Base-by-base conservation (phyloP, 2,797 vertebrate genomes). In the Ctenochaetus hawaiiensis region DNA sequence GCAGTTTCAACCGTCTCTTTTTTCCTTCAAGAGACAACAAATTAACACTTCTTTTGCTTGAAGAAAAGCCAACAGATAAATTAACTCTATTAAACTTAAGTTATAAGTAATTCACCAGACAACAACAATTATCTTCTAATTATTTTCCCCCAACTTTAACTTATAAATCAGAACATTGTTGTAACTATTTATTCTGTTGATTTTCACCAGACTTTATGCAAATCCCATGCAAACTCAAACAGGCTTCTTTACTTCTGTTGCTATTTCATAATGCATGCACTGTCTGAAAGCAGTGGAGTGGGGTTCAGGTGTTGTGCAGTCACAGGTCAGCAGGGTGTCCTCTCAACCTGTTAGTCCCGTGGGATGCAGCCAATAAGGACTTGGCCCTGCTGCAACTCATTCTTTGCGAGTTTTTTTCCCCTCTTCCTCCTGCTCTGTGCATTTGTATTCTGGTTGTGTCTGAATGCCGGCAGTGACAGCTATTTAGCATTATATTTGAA, bases 401-500 rank as follows among this genome's bases (percentile, higher is more conserved):
- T 51, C 67, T 73, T 66, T 80, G 23, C 75, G 51, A 77, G 26
- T 80, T 56, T 17, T 44, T 49, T 49, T 3, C 3, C 26, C 23
- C 56, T 77, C 63, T 51, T 76, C 66, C 39, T 30, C 57, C 71
- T 20, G 23, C 37, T 6, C 51, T 34, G n/a, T n/a, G 30, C 78
- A 91, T 92, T 93, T 86, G 74, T 85, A 93, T 93, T 93, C 90
- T 17, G 81, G 23, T 70, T 60, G 87, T 45, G 78, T 91, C 53
- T 75, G 78, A 58, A 67, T 78, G 87, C 68, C 44, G 41, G 65
- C 80, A 84, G 78, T 89, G 91, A 93, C 93, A 93, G 89, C 92
- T 93, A 92, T 87, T 94, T 93, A 93, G 93, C 92, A 94, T 94
- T 91, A 80, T 89, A 89, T 91, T 89, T 90, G 87, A 94, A 93